A percentile compares a stretch with the other conserved stretches of the same genome.
Evolutionary conservation across 2,797 vertebrate genomes (phyloP).

Genomic region (Delichon dasypus): DNA sequence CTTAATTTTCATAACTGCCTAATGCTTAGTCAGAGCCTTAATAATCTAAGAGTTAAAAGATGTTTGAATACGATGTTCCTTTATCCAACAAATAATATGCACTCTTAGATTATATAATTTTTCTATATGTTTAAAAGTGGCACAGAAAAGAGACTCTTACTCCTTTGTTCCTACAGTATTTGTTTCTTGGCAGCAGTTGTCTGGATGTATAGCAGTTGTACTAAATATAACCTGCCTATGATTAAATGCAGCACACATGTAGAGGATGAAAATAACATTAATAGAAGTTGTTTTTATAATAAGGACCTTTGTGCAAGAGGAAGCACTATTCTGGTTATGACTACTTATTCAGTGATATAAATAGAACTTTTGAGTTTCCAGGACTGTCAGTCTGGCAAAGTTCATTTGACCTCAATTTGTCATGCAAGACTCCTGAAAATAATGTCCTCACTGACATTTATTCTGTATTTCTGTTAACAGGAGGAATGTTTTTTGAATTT

Average conservation of each 20-base stretch:
- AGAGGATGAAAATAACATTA: slow-evolving; percentile 45
- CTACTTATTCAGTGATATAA: slow-evolving; percentile 13
- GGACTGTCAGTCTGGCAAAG: slow-evolving; percentile 1
- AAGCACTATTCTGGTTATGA: neutral
- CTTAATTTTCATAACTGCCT: neutral
- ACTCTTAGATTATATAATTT: neutral
- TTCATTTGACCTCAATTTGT: slow-evolving; percentile 11
- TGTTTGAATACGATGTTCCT: neutral
- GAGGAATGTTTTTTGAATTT: slow-evolving; percentile 97
- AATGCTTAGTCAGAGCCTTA: neutral
- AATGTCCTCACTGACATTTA: neutral
- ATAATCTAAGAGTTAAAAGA: neutral
- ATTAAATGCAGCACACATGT: slow-evolving; percentile 16
- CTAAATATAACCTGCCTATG: slow-evolving; percentile 31
- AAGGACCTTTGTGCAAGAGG: neutral
- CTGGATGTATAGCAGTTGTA: slow-evolving; percentile 42
- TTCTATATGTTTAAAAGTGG: neutral
- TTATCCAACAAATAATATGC: neutral
- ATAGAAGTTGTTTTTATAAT: slow-evolving; percentile 28
- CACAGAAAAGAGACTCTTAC: neutral
- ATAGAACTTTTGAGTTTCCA: slow-evolving; percentile 17
- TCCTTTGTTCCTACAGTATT: slow-evolving; percentile 48
- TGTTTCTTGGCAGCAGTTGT: slow-evolving; percentile 32
- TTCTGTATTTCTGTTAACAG: slow-evolving; percentile 74
- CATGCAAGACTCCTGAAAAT: slow-evolving; percentile 14